Conservation (phyloP, 2,797 vertebrate species). For the Rhinoraja longicauda region DNA sequence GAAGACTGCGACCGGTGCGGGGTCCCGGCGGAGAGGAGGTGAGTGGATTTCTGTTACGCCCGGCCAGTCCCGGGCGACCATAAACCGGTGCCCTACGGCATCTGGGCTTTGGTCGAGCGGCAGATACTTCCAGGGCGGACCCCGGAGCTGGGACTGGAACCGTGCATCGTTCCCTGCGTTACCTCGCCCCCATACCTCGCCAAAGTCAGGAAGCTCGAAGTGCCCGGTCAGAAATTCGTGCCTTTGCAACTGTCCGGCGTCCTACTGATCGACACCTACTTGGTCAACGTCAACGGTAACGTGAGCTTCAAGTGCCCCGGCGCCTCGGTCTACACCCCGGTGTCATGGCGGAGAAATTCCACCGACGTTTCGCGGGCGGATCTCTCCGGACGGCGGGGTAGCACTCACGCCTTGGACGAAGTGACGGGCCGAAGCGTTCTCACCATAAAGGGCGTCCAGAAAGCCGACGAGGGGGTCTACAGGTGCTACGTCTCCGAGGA, state of each 20-base stretch:
- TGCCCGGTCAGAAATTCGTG: background rate
- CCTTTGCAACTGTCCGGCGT: background rate
- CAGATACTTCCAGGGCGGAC: background rate
- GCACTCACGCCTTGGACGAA: background rate
- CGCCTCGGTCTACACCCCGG: constrained; percentile 49
- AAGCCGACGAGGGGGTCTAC: background rate
- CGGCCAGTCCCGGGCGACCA: background rate
- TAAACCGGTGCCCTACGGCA: constrained; percentile 44
- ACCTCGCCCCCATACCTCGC: background rate
- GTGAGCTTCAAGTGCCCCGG: constrained; percentile 47
- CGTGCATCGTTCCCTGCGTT: constrained; percentile 43
- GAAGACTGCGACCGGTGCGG: constrained; percentile 48
- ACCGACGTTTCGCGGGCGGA: background rate
- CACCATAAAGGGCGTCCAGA: background rate
- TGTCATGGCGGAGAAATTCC: background rate
- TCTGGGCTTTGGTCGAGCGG: constrained; percentile 13
- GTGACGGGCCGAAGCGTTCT: background rate
- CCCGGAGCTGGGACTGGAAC: constrained; percentile 48
- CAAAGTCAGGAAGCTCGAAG: background rate
- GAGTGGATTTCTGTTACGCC: constrained; percentile 49
- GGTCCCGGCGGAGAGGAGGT: constrained; percentile 43
- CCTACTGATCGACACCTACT: constrained; percentile 43
- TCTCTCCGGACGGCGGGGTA: fast-evolving
- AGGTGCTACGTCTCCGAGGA: background rate
- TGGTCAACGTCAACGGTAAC: constrained; percentile 22